phyloP scores from a whole-genome alignment of 2,113 vertebrate species.

The Dipodomys ordii region DNA sequence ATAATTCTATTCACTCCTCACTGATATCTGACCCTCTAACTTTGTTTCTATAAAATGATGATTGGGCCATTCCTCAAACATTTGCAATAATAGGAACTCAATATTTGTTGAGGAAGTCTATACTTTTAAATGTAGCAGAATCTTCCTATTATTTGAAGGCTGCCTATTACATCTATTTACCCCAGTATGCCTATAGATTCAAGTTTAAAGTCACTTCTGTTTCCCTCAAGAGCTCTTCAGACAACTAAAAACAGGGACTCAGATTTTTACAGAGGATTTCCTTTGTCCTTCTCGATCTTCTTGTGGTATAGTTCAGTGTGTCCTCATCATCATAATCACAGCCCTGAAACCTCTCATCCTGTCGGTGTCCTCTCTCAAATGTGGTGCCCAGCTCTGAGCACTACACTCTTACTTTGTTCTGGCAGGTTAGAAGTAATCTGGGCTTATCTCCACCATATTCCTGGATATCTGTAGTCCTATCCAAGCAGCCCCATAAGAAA shows the following conservation, averaged over 20 bases:
- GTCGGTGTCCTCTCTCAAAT: background rate
- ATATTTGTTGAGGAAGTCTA: background rate
- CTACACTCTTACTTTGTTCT: background rate
- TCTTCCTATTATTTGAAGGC: background rate
- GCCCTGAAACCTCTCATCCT: background rate
- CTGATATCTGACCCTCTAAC: background rate
- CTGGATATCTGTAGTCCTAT: background rate
- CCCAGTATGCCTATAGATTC: background rate
- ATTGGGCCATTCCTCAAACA: background rate
- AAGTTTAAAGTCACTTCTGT: background rate
- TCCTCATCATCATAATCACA: background rate
- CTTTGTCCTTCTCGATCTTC: background rate
- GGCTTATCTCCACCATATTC: background rate
- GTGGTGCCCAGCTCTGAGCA: background rate
- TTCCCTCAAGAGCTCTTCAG: background rate
- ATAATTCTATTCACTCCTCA: slow-evolving; percentile 3
- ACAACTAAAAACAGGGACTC: background rate
- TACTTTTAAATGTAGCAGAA: background rate
- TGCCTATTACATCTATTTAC: background rate
- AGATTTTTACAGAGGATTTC: background rate
- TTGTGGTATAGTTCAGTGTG: background rate
- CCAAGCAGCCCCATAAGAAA: background rate
- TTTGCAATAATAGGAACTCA: slow-evolving; percentile 1
- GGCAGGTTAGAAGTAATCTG: background rate
- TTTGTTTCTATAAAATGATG: background rate